Evolutionary conservation across 2,888 invertebrate species (phyloP).

Genomic region (Eupeodes latifasciatus): DNA sequence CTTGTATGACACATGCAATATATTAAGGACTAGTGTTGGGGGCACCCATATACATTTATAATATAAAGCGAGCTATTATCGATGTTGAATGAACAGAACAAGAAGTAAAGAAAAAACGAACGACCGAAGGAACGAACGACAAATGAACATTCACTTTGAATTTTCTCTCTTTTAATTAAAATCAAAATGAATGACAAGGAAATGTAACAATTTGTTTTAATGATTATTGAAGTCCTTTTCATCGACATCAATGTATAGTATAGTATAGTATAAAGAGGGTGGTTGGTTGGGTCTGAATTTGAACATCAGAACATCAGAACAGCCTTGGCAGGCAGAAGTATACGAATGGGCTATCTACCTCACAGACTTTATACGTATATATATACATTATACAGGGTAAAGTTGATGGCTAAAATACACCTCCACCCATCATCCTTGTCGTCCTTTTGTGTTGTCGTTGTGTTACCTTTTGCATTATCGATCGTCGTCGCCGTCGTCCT

Average conservation of each 20-base stretch:
- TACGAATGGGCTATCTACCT: background rate
- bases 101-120: slow-evolving; percentile 12
- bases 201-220: slow-evolving; percentile 76
- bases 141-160: slow-evolving; percentile 72
- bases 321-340: background rate
- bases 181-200: slow-evolving; percentile 75
- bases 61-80: slow-evolving; percentile 53
- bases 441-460: slow-evolving; percentile 42
- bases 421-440: slow-evolving; percentile 42
- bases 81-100: slow-evolving; percentile 46
- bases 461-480: slow-evolving; percentile 73
- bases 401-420: slow-evolving; percentile 35
- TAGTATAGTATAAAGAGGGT: background rate
- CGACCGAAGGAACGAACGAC: slow-evolving; percentile 26
- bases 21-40: slow-evolving; percentile 32
- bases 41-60: slow-evolving; percentile 13
- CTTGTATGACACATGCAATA: slow-evolving; percentile 35
- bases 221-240: slow-evolving; percentile 75
- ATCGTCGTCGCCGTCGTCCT: slow-evolving; percentile 32
- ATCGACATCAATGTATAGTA: slow-evolving; percentile 46
- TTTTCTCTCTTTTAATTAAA: slow-evolving; percentile 75
- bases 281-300: background rate
- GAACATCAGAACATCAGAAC: background rate
- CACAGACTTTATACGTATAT: background rate
- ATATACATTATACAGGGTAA: background rate